A percentile compares a stretch with the other conserved stretches of the same genome.
Evolutionary conservation across 1,140 invertebrate species (phyloP).

Genomic region (Andricus grossulariae): DNA sequence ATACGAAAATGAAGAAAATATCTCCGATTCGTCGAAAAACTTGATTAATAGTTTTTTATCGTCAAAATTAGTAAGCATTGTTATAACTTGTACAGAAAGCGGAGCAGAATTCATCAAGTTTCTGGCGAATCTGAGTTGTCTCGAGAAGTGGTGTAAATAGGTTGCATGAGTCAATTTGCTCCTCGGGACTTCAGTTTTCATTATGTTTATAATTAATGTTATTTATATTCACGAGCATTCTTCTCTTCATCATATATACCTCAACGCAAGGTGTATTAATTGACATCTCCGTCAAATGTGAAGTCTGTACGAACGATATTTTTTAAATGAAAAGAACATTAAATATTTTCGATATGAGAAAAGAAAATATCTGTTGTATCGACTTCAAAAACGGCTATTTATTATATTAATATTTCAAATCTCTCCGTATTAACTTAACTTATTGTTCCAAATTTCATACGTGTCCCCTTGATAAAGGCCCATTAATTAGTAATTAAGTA

Average conservation of each 20-base stretch:
- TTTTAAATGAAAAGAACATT: background rate
- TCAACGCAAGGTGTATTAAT: conserved; percentile 37
- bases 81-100: conserved; percentile 8
- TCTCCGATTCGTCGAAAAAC: too few relatives aligned
- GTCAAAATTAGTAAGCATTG: too few relatives aligned
- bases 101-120: conserved; percentile 30
- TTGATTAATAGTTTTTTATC: too few relatives aligned
- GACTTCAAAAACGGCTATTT: too few relatives aligned
- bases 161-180: conserved; percentile 60
- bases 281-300: conserved; percentile 1
- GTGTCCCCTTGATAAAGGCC: too few relatives aligned
- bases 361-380: too few relatives aligned
- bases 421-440: too few relatives aligned
- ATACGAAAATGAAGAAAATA: too few relatives aligned
- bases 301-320: conserved; percentile 3
- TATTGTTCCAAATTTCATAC: too few relatives aligned
- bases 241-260: conserved; percentile 29
- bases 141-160: conserved; percentile 65
- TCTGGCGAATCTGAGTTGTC: conserved; percentile 42
- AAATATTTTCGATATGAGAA: background rate
- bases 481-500: conserved; percentile 34
- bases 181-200: conserved; percentile 54
- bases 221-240: conserved; percentile 57
- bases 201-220: conserved; percentile 54
- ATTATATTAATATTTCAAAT: too few relatives aligned